Evolutionary conservation across 2,888 invertebrate genomes (phyloP), one percentile per base, ranked within the genome.

Genomic region (Ormyrus rosae): DNA sequence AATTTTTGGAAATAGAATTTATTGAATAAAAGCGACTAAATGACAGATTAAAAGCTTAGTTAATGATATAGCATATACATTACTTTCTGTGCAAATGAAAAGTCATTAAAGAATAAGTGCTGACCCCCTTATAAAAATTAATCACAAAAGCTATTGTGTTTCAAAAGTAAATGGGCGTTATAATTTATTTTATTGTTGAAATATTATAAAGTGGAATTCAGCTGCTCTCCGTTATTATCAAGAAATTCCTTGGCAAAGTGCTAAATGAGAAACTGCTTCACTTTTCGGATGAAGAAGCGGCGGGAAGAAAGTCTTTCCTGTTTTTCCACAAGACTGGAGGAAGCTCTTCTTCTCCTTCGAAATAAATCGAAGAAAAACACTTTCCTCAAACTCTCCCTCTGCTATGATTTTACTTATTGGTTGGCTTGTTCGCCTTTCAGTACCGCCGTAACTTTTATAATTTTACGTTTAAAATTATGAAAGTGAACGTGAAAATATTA

Each of bases 331-430:
- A 68, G 69, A 61, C 51, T 46, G 58, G 51, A 56, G 51, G 19
- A 50, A 77, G 19, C 10, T 34, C 13, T n/a, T 50, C 34, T 46
- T 58, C 46, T 5, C 13, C 58, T 48, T 65, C 45, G 65, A 72
- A 70, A 72, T 78, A 78, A 67, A 78, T 78, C 71, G 72, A 78
- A 78, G 71, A 67, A 78, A 72, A 78, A 78, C 67, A 78, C 60
- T 70, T 70, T 34, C 19, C 46, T 19, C 53, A 60, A 60, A 65
- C n/a, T 65, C 58, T 5, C 64, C 60, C 60, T 11, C 48, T 60
- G 58, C 55, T 56, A 65, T 11, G 64, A 71, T 70, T 71, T 64
- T n/a, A 48, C 69, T 63, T 34, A 11, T 13, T 55, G n/a, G 19
- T 19, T 19, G 56, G n/a, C 65, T 64, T 11, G 13, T 55, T 50